Percentiles rank a stretch among this genome's conserved stretches.
Evolutionary conservation across 1,140 invertebrate genomes (phyloP).

Genomic region (Rhagoletis pomonella): DNA sequence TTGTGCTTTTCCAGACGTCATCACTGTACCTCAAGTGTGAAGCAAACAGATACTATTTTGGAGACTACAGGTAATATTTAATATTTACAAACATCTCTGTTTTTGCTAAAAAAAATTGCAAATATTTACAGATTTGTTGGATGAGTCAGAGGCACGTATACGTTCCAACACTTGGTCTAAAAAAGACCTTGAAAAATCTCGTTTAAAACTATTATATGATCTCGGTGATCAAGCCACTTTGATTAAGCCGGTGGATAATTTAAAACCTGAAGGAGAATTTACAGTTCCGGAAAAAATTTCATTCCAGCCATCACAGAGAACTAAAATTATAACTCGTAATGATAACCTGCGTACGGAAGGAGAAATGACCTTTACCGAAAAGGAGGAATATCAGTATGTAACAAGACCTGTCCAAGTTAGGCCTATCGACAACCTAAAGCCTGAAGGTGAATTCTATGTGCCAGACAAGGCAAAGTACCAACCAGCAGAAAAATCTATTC

Average conservation of each 20-base stretch:
- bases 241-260: slow-evolving; percentile 74
- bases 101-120: not conserved
- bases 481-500: slow-evolving; percentile 76
- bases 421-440: slow-evolving; percentile 56
- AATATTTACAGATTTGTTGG: slow-evolving; percentile 59
- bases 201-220: slow-evolving; percentile 80
- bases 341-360: slow-evolving; percentile 78
- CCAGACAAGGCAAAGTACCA: slow-evolving; percentile 73
- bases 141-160: slow-evolving; percentile 80
- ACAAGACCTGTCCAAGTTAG: slow-evolving; percentile 75
- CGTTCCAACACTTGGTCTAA: slow-evolving; percentile 89
- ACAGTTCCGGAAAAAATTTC: slow-evolving; percentile 68
- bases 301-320: slow-evolving; percentile 74
- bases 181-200: slow-evolving; percentile 81
- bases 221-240: slow-evolving; percentile 77
- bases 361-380: slow-evolving; percentile 76
- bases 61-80: slow-evolving; percentile 47
- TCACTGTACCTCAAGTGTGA: slow-evolving; percentile 67
- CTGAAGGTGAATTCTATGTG: slow-evolving; percentile 79
- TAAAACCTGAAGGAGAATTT: slow-evolving; percentile 79
- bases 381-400: slow-evolving; percentile 74
- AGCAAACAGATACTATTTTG: slow-evolving; percentile 60
- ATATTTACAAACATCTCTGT: not conserved
- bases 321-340: slow-evolving; percentile 74
- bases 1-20: slow-evolving; percentile 62